These are phyloP conservation scores for Ecdyonurus torrentis DNA, from an alignment of 2,888 invertebrate species.

Conservation along the genomic window DNA sequence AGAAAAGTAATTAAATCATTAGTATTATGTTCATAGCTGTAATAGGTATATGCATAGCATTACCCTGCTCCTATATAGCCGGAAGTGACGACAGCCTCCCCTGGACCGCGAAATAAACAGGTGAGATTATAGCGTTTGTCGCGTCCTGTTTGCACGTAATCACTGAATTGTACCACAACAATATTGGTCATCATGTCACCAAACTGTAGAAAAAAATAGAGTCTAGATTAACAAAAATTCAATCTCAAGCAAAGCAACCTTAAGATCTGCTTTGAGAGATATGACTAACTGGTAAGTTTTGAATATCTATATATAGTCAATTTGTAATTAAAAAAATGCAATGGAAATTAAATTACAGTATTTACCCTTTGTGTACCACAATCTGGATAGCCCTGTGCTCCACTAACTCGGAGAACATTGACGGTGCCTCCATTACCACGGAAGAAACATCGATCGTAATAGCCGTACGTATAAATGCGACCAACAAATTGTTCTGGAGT, in stretches of 20 bases:
- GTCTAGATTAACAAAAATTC: slow-evolving; percentile 10
- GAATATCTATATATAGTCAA: no score
- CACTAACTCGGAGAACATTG: slow-evolving; percentile 69
- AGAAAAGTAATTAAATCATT: slow-evolving; percentile 10
- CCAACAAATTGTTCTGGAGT: slow-evolving; percentile 82
- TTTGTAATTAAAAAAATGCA: no score
- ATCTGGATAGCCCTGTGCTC: slow-evolving; percentile 83
- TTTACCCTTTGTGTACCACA: slow-evolving; percentile 76
- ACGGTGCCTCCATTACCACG: slow-evolving; percentile 74
- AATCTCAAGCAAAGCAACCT: no score
- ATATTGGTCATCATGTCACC: slow-evolving; percentile 89
- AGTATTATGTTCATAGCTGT: slow-evolving; percentile 18
- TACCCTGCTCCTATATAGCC: slow-evolving; percentile 86
- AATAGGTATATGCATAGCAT: no score
- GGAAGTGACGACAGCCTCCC: slow-evolving; percentile 83
- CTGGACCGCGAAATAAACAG: slow-evolving; percentile 81
- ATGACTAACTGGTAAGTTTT: no score
- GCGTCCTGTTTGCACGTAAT: slow-evolving; percentile 76
- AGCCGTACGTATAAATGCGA: slow-evolving; percentile 80
- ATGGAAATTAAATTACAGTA: no score
- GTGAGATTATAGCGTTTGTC: slow-evolving; percentile 86
- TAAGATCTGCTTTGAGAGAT: no score
- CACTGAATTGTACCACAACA: slow-evolving; percentile 84
- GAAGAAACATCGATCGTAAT: slow-evolving; percentile 81
- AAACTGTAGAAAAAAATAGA: slow-evolving; percentile 54